Evolutionary conservation across 2,888 invertebrate species (phyloP), one percentile per base, ranked within the genome.

Genomic region (Chrysolina oricalcia): DNA sequence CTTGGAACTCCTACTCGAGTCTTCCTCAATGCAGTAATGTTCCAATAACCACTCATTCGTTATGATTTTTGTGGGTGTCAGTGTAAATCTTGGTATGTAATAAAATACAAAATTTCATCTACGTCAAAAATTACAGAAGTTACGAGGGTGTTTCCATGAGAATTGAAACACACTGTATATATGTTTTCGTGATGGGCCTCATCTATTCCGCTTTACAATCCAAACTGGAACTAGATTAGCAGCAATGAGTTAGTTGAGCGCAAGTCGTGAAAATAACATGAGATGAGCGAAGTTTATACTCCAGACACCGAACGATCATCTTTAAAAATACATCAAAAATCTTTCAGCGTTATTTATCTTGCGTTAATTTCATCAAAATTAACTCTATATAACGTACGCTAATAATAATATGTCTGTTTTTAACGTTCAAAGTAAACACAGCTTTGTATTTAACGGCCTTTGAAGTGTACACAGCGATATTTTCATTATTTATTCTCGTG

Each of bases 381-480:
- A 66, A 66, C 66, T 21, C 48, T 50, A n/a, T n/a, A n/a, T n/a
- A 67, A 71, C 67, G 63, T 46, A 63, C 56, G 63, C 69, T 70
- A 78, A 76, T 76, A 78, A 78, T 76, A 78, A 78, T 75, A 48
- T 50, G 66, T 70, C 72, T 75, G 73, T 75, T 76, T 74, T 75
- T 73, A 69, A 72, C 72, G 66, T 72, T 63, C 40, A 77, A 72
- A 70, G 72, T 75, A 79, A 79, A 79, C 75, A 77, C 21, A 72
- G 68, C 35, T 66, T 70, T 70, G 59, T 71, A 75, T 75, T 79
- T 75, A 75, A 75, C 77, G 74, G 73, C 79, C 50, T 79, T 79
- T 79, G 79, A 79, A 79, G 79, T 79, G 74, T 74, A 67, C 70
- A 76, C 76, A 78, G 67, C 72, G 67, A 72, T 79, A 75, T 78